A percentile compares a stretch with the other conserved stretches of the same genome.
phyloP scores from a whole-genome alignment of 2,113 vertebrate genomes.

The Anoura caudifer region DNA sequence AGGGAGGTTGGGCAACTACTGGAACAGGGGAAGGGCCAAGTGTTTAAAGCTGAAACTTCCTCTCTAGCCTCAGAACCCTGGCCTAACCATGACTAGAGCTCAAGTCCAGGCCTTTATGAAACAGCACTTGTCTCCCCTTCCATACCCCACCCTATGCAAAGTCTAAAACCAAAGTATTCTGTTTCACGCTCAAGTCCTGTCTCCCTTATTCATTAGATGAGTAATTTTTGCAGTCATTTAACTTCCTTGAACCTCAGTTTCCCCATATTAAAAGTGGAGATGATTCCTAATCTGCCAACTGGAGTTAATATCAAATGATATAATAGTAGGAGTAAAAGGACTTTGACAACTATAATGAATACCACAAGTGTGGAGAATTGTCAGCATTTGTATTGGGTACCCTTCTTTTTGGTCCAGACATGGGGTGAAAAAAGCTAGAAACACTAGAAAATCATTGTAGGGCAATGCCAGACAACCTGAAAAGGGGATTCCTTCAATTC shows the following conservation, averaged over 20 bases:
- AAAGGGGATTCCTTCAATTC: constrained; percentile 18
- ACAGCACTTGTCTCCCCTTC: not conserved
- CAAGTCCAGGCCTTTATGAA: constrained; percentile 30
- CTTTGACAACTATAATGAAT: constrained; percentile 23
- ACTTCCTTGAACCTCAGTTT: not conserved
- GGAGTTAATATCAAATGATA: constrained; percentile 23
- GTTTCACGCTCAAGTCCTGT: not conserved
- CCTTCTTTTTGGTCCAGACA: not conserved
- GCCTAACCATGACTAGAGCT: not conserved
- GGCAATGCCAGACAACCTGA: not conserved
- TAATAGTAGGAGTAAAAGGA: not conserved
- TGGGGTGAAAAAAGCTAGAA: not conserved
- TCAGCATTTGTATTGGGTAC: not conserved
- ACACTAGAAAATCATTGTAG: not conserved
- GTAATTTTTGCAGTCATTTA: constrained; percentile 26
- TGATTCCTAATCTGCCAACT: constrained; percentile 13
- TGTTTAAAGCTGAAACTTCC: constrained; percentile 7
- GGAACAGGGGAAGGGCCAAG: not conserved
- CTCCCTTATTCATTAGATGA: not conserved
- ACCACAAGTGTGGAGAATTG: constrained; percentile 18
- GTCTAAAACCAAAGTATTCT: constrained; percentile 20
- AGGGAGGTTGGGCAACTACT: not conserved
- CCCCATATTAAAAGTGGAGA: not conserved
- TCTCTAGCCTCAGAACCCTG: constrained; percentile 23
- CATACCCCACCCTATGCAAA: not conserved